Percentiles rank a stretch among this genome's conserved stretches.
Evolutionary conservation across 1,140 invertebrate genomes (phyloP).

Genomic region (Maniola jurtina): DNA sequence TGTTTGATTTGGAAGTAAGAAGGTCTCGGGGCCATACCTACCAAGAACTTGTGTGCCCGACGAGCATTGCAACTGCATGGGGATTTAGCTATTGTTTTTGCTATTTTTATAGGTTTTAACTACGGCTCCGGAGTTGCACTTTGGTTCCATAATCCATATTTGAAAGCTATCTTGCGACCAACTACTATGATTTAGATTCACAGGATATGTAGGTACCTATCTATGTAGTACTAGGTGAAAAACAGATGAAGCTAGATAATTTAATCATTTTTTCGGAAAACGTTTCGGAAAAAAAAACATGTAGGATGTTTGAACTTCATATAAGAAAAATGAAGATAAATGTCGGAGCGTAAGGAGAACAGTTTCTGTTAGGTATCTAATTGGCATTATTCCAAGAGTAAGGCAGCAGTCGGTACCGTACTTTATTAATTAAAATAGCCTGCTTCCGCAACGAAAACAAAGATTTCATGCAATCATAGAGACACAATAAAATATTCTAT

Average conservation of each 20-base stretch:
- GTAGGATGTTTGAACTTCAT: constrained; percentile 3
- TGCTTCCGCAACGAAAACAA: constrained; percentile 17
- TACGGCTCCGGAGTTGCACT: no score
- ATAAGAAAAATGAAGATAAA: constrained; percentile 10
- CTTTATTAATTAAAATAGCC: constrained; percentile 26
- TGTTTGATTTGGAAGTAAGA: no score
- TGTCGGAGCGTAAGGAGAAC: constrained; percentile 12
- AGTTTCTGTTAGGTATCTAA: constrained; percentile 12
- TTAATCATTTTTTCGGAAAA: background rate
- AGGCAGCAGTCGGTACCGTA: constrained; percentile 15
- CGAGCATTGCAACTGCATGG: no score
- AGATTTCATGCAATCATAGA: constrained; percentile 10
- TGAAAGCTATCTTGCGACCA: no score
- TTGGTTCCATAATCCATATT: no score
- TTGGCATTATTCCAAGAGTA: constrained; percentile 21
- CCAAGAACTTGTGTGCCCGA: no score
- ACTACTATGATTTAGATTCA: no score
- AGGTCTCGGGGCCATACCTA: no score
- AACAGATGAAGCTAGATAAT: background rate
- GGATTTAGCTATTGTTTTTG: no score
- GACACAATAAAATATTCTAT: background rate
- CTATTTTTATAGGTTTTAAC: no score
- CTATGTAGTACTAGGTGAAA: background rate
- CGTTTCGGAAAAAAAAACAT: background rate
- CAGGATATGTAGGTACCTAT: no score